Evolutionary conservation across 2,113 vertebrate genomes (phyloP).

Genomic region (Corythaeola cristata): DNA sequence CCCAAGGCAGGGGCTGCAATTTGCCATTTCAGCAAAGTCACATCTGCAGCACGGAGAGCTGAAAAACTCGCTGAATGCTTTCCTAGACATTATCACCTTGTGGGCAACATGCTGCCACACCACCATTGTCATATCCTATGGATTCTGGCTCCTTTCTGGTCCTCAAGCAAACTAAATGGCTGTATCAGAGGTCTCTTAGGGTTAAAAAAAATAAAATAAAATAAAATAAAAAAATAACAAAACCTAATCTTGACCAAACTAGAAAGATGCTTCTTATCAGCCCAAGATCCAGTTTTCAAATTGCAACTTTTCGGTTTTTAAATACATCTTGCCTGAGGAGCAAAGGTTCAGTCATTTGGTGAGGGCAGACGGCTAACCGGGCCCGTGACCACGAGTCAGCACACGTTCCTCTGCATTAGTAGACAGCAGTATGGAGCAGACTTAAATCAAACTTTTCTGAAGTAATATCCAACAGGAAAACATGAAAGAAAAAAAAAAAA

Average conservation of each 20-base stretch:
- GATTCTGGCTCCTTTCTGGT: not conserved
- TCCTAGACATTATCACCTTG: not conserved
- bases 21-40: not conserved
- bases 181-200: too few relatives aligned
- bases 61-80: not conserved
- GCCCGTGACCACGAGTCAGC: not conserved
- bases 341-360: not conserved
- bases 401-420: not conserved
- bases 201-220: too few relatives aligned
- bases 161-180: not conserved
- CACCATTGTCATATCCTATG: not conserved
- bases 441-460: not conserved
- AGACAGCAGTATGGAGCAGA: not conserved
- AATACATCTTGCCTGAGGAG: not conserved
- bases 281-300: not conserved
- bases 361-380: not conserved
- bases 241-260: not conserved
- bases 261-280: not conserved
- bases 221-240: too few relatives aligned
- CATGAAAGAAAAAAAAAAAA: not conserved
- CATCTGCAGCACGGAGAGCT: not conserved
- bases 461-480: not conserved
- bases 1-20: not conserved
- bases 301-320: not conserved
- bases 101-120: not conserved